A percentile compares a stretch with the other conserved stretches of the same genome.
These are phyloP conservation scores for Pyrrhia umbra DNA, from an alignment of 2,888 invertebrate species.

Conservation along the genomic window DNA sequence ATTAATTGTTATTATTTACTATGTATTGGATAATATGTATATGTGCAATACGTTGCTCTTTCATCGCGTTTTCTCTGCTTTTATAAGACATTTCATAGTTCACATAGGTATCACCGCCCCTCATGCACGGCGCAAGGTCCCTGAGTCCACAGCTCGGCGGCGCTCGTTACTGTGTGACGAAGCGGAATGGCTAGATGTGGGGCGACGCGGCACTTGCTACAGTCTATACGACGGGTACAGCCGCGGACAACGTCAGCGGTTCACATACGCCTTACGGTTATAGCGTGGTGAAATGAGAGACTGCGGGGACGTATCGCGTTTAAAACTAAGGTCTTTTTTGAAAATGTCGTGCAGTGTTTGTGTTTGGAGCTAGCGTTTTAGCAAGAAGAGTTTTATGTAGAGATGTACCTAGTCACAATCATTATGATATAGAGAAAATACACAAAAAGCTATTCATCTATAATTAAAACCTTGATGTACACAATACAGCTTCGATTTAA, in stretches of 20 bases:
- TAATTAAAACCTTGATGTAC: too few relatives aligned
- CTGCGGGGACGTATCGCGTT: neutral
- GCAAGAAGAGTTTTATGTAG: too few relatives aligned
- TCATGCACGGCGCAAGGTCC: constrained; percentile 2
- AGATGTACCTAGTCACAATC: too few relatives aligned
- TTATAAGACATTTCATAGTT: neutral
- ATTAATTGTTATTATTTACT: neutral
- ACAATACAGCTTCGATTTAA: too few relatives aligned
- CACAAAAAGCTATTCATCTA: too few relatives aligned
- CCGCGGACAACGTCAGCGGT: constrained; percentile 25
- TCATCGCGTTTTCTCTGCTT: neutral
- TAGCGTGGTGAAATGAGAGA: neutral
- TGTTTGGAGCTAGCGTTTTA: too few relatives aligned
- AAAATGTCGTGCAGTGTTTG: too few relatives aligned
- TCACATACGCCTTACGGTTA: neutral
- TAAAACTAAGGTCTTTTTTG: constrained; percentile 14
- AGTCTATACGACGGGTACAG: constrained; percentile 1
- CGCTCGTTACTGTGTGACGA: constrained; percentile 25
- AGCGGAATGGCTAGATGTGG: constrained; percentile 35
- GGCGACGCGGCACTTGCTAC: constrained; percentile 10
- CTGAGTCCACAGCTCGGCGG: neutral
- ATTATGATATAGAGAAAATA: too few relatives aligned
- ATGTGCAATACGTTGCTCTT: neutral
- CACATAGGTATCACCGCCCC: too few relatives aligned
- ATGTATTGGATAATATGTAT: neutral